Percentiles rank a stretch among this genome's conserved stretches.
phyloP scores from a whole-genome alignment of 2,888 invertebrate species.

The Zhengitettix transpicula region DNA sequence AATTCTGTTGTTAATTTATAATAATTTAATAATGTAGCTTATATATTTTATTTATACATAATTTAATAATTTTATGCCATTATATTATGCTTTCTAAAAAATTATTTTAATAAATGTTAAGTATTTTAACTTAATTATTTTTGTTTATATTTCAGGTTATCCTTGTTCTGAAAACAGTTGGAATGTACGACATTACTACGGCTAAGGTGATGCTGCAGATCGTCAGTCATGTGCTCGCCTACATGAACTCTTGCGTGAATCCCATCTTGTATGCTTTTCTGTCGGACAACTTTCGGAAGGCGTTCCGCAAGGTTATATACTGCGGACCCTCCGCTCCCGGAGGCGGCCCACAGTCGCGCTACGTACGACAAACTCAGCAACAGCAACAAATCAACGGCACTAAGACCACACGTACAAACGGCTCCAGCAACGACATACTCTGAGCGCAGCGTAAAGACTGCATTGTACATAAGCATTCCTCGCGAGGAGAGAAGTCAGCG shows the following conservation, averaged over 20 bases:
- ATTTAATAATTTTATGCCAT: not conserved
- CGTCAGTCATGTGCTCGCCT: slow-evolving; percentile 65
- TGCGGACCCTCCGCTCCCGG: slow-evolving; percentile 11
- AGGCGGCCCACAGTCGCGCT: slow-evolving; percentile 2
- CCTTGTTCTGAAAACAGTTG: slow-evolving; percentile 57
- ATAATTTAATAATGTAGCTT: too few species aligned
- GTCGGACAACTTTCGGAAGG: slow-evolving; percentile 85
- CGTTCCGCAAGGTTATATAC: slow-evolving; percentile 51
- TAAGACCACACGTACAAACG: slow-evolving; percentile 48
- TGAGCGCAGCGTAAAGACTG: slow-evolving; percentile 21
- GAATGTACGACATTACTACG: slow-evolving; percentile 47
- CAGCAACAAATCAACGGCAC: slow-evolving; percentile 22
- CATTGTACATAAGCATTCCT: too few species aligned
- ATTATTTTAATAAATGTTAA: not conserved
- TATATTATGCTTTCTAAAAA: not conserved
- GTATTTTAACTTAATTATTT: not conserved
- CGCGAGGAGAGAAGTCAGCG: too few species aligned
- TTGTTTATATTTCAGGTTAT: slow-evolving; percentile 47
- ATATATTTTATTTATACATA: too few species aligned
- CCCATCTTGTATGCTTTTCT: slow-evolving; percentile 88
- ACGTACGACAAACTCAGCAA: not conserved
- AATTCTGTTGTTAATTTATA: too few species aligned
- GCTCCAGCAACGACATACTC: slow-evolving; percentile 41
- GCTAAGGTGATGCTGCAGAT: slow-evolving; percentile 60
- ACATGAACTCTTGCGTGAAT: slow-evolving; percentile 89